Base-by-base conservation (phyloP, 1,140 invertebrate genomes). In the Nasonia vitripennis region DNA sequence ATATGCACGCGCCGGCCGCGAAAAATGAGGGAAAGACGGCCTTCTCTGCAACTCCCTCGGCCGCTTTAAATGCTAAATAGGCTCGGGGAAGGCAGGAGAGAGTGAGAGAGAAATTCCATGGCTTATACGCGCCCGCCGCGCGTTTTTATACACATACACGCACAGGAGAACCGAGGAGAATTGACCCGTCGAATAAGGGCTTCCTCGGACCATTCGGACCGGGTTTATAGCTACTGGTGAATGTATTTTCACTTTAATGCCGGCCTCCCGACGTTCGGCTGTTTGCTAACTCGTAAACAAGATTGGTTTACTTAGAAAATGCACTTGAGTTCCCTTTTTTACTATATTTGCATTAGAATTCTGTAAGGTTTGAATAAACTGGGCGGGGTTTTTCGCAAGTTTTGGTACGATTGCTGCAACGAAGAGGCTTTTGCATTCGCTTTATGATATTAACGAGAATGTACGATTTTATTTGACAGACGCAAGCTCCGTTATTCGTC, bases 1-100 rank as follows among this genome's bases (percentile, higher is more conserved):
- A 67, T 62, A 85, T 85, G 62, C 45, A 73, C 31, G 14, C 37
- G 41, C 10, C 45, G 23, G 23, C 23, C 34, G 51, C 34, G 17
- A 48, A 80, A 85, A 80, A 85, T 74, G 70, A 85, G 68, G 67
- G 17, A 74, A 84, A 80, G 37, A 67, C 79, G 68, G 41, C 37
- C 12, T 68, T 31, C 31, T 20, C 27, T 27, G 27, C 14, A n/a
- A n/a, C 20, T 45, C 23, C 62, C 51, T 55, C 34, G 17, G 62
- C 75, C 78, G 78, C 78, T 85, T 85, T 81, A 85, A 85, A 85
- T 85, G 84, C 78, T 75, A 85, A 85, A 68, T 77, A 85, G 78
- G 12, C 71, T 31, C 10, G 41, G 2, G 73, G n/a, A 23, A 78
- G 31, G 77, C 77, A 20, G 14, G 55, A 81, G 48, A 9, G 12